These are phyloP conservation scores for Athalia cordata DNA, from an alignment of 2,888 invertebrate genomes.

Conservation along the genomic window DNA sequence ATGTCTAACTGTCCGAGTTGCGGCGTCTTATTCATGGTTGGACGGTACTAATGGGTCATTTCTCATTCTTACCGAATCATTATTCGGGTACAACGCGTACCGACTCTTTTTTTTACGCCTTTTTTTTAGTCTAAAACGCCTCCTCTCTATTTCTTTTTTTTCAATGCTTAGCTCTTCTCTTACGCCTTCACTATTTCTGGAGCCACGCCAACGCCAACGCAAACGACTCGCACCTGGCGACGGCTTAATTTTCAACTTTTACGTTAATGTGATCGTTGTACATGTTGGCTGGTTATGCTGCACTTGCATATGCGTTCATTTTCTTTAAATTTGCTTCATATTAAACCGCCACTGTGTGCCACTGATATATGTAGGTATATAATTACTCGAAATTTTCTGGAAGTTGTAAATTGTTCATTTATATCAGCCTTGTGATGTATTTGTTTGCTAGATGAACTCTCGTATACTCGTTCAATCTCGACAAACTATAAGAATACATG, in stretches of 20 bases:
- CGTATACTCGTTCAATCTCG: too few species aligned
- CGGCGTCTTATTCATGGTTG: constrained; percentile 34
- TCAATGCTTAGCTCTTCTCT: background rate
- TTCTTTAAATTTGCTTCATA: too few species aligned
- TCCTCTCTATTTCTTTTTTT: constrained; percentile 13
- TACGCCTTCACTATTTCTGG: background rate
- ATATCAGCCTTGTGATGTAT: too few species aligned
- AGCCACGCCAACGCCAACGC: constrained; percentile 22
- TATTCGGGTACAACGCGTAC: constrained; percentile 34
- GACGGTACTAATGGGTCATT: constrained; percentile 42
- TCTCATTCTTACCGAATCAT: constrained; percentile 40
- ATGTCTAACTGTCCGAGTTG: constrained; percentile 33
- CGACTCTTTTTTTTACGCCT: background rate
- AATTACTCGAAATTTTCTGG: too few species aligned
- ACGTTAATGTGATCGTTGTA: background rate
- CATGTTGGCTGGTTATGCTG: background rate
- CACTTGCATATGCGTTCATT: background rate
- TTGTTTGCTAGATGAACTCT: too few species aligned
- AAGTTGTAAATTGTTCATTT: too few species aligned
- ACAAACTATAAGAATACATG: too few species aligned
- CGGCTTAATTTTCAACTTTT: constrained; percentile 25
- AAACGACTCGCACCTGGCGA: constrained; percentile 19
- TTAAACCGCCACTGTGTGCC: too few species aligned
- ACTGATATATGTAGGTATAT: too few species aligned
- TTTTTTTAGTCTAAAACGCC: constrained; percentile 10